These are phyloP conservation scores for Anticlea derivata DNA, from an alignment of 2,888 invertebrate species.

Conservation along the genomic window DNA sequence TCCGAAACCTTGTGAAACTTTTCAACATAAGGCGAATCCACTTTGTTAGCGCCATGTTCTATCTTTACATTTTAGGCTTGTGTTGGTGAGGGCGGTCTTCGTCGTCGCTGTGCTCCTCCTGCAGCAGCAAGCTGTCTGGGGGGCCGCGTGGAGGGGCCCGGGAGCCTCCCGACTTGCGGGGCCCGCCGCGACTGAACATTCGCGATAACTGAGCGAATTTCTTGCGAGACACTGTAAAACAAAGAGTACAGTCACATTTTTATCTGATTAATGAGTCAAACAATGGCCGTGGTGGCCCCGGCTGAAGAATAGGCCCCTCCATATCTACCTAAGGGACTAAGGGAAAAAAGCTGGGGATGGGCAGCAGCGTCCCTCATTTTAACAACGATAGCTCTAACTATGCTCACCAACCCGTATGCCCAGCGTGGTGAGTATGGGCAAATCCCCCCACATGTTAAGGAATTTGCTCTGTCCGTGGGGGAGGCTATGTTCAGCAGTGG, in stretches of 20 bases:
- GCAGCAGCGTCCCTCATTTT: too few species aligned
- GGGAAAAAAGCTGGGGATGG: too few species aligned
- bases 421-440: too few species aligned
- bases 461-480: too few species aligned
- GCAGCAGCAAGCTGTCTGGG: constrained; percentile 83
- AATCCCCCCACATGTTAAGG: too few species aligned
- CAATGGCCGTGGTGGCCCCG: too few species aligned
- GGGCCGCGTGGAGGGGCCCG: constrained; percentile 76
- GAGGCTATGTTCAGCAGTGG: too few species aligned
- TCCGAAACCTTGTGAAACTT: constrained; percentile 65
- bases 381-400: too few species aligned
- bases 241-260: constrained; percentile 6
- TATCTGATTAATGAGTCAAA: too few species aligned
- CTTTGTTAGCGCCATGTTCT: constrained; percentile 4
- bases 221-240: constrained; percentile 87
- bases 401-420: too few species aligned
- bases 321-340: too few species aligned
- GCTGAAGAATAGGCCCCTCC: too few species aligned
- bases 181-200: constrained; percentile 88
- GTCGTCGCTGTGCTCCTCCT: constrained; percentile 86
- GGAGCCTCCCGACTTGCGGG: constrained; percentile 68
- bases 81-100: constrained; percentile 75
- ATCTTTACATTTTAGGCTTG: constrained; percentile 34
- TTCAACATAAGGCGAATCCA: constrained; percentile 45
- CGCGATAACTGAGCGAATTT: constrained; percentile 91